Evolutionary conservation across 2,113 vertebrate species (phyloP).

Genomic region (Psammodynastes pulverulentus): DNA sequence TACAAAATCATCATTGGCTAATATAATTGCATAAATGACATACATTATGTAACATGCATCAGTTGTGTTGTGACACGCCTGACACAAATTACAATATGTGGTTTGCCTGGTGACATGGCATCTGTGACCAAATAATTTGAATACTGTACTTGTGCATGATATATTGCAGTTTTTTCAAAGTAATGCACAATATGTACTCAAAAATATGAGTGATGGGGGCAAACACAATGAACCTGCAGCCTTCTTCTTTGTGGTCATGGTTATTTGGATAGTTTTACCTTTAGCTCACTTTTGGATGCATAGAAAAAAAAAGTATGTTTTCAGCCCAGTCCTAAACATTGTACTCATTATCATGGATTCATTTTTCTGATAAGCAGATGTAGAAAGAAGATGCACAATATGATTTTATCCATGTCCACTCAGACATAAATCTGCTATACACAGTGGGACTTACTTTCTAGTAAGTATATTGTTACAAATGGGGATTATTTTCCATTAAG

Average conservation of each 20-base stretch:
- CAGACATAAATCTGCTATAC: not conserved
- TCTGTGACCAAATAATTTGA: not conserved
- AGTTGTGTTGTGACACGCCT: not conserved
- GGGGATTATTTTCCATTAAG: not conserved
- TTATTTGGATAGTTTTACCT: not conserved
- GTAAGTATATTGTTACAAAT: not conserved
- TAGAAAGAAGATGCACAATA: not conserved
- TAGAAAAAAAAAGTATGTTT: not conserved
- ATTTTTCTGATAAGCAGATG: not conserved
- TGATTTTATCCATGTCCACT: not conserved
- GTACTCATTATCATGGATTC: not conserved
- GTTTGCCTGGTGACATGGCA: not conserved
- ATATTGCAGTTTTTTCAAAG: not conserved
- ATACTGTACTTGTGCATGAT: not conserved
- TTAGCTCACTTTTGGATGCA: not conserved
- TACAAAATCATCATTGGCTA: not conserved
- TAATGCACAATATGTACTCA: not conserved
- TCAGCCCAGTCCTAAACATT: not conserved
- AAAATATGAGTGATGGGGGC: not conserved
- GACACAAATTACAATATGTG: not conserved
- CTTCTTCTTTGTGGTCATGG: not conserved
- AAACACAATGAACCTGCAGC: not conserved
- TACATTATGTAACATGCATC: not conserved
- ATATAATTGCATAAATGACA: not conserved
- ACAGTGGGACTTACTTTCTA: not conserved